phyloP scores from a whole-genome alignment of 2,797 vertebrate species.

The Podarcis siculus region DNA sequence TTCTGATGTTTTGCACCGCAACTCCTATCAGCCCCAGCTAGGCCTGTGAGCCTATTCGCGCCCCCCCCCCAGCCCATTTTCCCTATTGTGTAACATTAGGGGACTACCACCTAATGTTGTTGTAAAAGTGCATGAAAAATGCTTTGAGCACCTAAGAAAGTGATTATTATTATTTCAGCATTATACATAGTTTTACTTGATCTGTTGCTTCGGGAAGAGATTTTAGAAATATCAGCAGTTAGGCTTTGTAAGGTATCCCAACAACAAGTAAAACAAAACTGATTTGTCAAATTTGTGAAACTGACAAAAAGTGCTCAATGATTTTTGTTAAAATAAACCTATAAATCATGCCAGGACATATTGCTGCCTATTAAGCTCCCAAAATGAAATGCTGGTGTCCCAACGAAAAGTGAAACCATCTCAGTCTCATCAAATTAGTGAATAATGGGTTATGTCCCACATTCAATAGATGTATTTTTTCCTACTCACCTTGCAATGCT shows the following conservation, averaged over 20 bases:
- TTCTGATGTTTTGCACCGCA: too few relatives aligned
- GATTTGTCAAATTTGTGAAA: background rate
- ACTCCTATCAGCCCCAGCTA: background rate
- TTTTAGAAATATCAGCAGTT: constrained; percentile 39
- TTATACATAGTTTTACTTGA: background rate
- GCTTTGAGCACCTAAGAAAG: background rate
- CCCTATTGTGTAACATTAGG: background rate
- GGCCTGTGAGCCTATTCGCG: too few relatives aligned
- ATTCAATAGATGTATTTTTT: background rate
- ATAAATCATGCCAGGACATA: background rate
- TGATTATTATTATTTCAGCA: too few relatives aligned
- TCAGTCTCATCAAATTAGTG: background rate
- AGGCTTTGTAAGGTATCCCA: constrained; percentile 1
- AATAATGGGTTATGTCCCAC: background rate
- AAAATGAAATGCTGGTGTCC: background rate
- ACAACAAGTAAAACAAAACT: background rate
- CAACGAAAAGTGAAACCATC: background rate
- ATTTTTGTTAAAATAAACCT: constrained; percentile 18
- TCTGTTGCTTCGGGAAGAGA: background rate
- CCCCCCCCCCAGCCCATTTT: too few relatives aligned
- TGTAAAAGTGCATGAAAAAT: background rate
- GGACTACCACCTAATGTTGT: background rate
- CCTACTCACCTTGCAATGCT: constrained; percentile 89
- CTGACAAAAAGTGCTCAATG: background rate
- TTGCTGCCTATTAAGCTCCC: background rate